A percentile compares a stretch with the other conserved stretches of the same genome.
phyloP scores from a whole-genome alignment of 1,140 invertebrate genomes.

The Macrobrachium nipponense region DNA sequence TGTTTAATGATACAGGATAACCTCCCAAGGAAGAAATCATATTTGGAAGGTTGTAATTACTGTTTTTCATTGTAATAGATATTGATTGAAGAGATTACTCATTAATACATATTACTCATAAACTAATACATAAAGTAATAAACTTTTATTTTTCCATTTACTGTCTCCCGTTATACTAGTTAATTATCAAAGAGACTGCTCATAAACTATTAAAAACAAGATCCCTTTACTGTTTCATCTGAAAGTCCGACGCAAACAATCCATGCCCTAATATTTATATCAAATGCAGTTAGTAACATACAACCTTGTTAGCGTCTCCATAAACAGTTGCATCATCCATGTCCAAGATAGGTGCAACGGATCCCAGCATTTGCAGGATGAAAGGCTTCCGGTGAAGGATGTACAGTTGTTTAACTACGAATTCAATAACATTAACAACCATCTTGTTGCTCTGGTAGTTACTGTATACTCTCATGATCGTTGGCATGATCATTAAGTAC shows the following conservation, averaged over 20 bases:
- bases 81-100: no score
- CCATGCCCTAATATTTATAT: not conserved
- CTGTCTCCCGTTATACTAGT: no score
- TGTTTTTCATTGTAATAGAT: no score
- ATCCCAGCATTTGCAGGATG: constrained; percentile 98
- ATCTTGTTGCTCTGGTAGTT: constrained; percentile 97
- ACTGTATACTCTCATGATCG: constrained; percentile 94
- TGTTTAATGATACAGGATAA: no score
- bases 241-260: not conserved
- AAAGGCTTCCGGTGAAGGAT: constrained; percentile 98
- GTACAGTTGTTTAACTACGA: constrained; percentile 98
- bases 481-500: constrained; percentile 97
- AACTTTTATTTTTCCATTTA: no score
- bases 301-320: constrained; percentile 90
- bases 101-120: no score
- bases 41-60: no score
- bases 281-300: not conserved
- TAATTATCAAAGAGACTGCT: no score
- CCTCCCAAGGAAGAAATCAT: no score
- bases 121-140: no score
- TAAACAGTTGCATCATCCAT: constrained; percentile 87
- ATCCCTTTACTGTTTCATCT: not conserved
- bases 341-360: constrained; percentile 94
- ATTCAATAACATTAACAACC: constrained; percentile 95
- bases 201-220: not conserved